Evolutionary conservation across 1,140 invertebrate species (phyloP), one percentile per base, ranked within the genome.

Genomic region (Apocrypta bakeri): DNA sequence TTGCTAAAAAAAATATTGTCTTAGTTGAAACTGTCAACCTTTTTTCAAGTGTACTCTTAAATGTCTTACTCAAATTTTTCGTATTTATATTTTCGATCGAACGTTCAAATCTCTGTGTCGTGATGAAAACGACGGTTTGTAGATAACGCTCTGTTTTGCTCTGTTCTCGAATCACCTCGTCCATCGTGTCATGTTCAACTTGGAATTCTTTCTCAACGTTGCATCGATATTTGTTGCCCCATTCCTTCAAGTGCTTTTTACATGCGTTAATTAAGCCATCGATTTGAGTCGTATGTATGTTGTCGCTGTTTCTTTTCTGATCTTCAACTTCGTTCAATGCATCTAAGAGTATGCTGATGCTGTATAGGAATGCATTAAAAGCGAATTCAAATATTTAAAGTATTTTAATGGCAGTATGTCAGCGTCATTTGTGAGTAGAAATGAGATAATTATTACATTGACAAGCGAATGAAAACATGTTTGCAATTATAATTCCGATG

Each of bases 311-410:
- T 40, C 84, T 85, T 82, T 88, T 85, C 68, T 90, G 89, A 8
- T 87, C 83, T 24, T 90, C 87, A 1, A 87, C 76, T 25, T 86
- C 85, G 31, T 86, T 82, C 8, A 91, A 48, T 29, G 85, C 85
- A 21, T 89, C 86, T 63, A 91, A n/a, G 9, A 90, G 72, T 56
- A 89, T 82, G 79, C 85, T 87, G 48, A 90, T 89, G 33, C 90
- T 90, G 24, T 25, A 83, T 37, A 11, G 12, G 31, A 71, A 31
- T 4, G 11, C 14, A 31, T 17, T 14, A 31, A 17, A 68, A n/a
- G n/a, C n/a, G n/a, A n/a, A n/a, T n/a, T n/a, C n/a, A n/a, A n/a
- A n/a, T n/a, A n/a, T n/a, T n/a, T n/a, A n/a, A n/a, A n/a, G n/a
- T n/a, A n/a, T n/a, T n/a, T n/a, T n/a, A n/a, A n/a, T n/a, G n/a